Percentiles rank a stretch among this genome's conserved stretches.
phyloP scores from a whole-genome alignment of 2,888 invertebrate genomes.

The Volucella inflata region DNA sequence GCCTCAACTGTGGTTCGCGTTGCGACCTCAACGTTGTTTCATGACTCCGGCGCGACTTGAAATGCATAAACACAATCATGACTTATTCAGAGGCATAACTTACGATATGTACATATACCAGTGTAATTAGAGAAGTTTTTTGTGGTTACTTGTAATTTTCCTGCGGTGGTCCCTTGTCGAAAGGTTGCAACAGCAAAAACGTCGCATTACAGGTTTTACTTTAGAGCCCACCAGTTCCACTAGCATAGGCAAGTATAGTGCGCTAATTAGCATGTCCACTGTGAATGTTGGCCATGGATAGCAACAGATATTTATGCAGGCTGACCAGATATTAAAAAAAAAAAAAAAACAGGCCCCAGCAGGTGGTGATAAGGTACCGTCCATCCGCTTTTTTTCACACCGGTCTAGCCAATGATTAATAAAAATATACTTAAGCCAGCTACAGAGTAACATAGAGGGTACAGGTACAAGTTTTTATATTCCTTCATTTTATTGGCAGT shows the following conservation, averaged over 20 bases:
- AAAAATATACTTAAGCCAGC: conserved; percentile 42
- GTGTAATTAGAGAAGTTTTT: conserved; percentile 70
- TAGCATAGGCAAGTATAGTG: conserved; percentile 16
- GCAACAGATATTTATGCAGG: conserved; percentile 50
- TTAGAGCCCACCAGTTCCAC: neutral
- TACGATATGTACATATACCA: conserved; percentile 28
- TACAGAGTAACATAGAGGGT: conserved; percentile 2
- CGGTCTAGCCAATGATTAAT: conserved; percentile 57
- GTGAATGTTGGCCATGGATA: conserved; percentile 46
- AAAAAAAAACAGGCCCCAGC: conserved; percentile 26
- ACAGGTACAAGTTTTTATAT: too few species aligned
- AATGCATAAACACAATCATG: conserved; percentile 37
- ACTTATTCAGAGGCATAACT: conserved; percentile 59
- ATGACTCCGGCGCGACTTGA: neutral
- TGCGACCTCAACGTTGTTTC: conserved; percentile 5
- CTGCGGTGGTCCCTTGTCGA: conserved; percentile 36
- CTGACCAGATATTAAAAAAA: conserved; percentile 17
- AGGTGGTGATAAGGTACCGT: conserved; percentile 59
- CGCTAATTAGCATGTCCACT: conserved; percentile 64
- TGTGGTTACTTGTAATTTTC: conserved; percentile 68
- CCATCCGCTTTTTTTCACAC: conserved; percentile 35
- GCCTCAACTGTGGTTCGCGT: neutral
- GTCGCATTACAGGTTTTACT: conserved; percentile 43
- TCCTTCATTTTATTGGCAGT: conserved; percentile 20
- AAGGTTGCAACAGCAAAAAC: conserved; percentile 22